Base-by-base conservation (phyloP, 2,888 invertebrate genomes). In the Germaria angustata region DNA sequence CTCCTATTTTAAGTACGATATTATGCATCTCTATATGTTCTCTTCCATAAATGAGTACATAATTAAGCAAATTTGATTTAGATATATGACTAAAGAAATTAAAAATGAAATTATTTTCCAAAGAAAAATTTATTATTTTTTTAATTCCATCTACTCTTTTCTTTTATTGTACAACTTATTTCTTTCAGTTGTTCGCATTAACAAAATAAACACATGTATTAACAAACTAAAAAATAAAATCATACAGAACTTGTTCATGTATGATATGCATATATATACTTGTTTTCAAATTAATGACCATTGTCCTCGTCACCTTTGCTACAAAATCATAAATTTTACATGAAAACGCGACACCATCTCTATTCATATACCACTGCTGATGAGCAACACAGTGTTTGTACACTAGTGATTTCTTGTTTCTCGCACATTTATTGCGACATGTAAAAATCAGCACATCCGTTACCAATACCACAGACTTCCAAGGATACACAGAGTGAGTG, bases 291-390 rank as follows among this genome's bases (percentile, higher is more conserved):
- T 72, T 84, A 85, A 86, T 81, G 81, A 83, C 81, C 81, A 84
- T 84, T 83, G 82, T 84, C 76, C 77, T 79, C 83, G 82, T 85
- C 85, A 85, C 84, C 83, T 85, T 83, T 77, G 73, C 82, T 80
- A 80, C 76, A 80, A 84, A 84, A 84, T 86, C 86, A 90, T 89
- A 90, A 89, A 89, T 90, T 87, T 86, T 79, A 85, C 86, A 87
- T 85, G 81, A 49, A 80, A 66, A 75, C 79, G 71, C 71, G 77
- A 83, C 82, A 77, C 66, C 72, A 63, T 88, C 88, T 89, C 89
- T 87, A 77, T 39, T 61, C 59, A 24, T 34, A 88, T 85, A 87
- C 85, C 85, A 86, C 86, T 80, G 83, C 49, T 77, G 34, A n/a
- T n/a, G n/a, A 15, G 13, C 13, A 46, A 49, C 36, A 78, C 41